Evolutionary conservation across 2,797 vertebrate species (phyloP).

Genomic region (Pangasius mekongensis): DNA sequence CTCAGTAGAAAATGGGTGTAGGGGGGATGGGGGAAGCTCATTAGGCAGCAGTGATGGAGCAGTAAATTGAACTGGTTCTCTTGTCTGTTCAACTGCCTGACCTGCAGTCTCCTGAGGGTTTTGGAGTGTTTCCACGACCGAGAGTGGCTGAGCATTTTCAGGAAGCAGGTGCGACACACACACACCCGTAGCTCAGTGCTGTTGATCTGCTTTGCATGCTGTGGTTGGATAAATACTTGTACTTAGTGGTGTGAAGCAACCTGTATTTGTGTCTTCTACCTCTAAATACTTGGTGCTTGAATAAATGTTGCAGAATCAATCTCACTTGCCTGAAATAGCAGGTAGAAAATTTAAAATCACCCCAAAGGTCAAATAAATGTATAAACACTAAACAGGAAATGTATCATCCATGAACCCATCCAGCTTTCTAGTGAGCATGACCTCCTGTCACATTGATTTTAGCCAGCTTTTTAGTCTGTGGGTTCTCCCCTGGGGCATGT

Average conservation of each 20-base stretch:
- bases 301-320: not conserved
- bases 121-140: not conserved
- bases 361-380: slow-evolving; percentile 14
- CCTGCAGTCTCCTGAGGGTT: slow-evolving; percentile 5
- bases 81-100: not conserved
- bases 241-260: not conserved
- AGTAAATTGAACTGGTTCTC: slow-evolving; percentile 32
- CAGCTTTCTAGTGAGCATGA: not conserved
- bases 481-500: slow-evolving; percentile 27
- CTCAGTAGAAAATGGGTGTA: slow-evolving; percentile 7
- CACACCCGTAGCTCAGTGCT: not conserved
- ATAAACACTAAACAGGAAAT: slow-evolving; percentile 2
- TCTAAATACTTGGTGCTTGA: not conserved
- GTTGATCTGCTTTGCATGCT: not conserved
- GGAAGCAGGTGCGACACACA: not conserved
- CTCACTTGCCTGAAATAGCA: not conserved
- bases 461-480: slow-evolving; percentile 23
- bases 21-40: slow-evolving; percentile 22
- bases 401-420: not conserved
- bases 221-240: not conserved
- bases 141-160: not conserved
- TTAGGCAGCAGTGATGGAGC: slow-evolving; percentile 23
- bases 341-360: not conserved
- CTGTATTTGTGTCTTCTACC: not conserved
- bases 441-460: slow-evolving; percentile 29